Conservation (phyloP, 2,797 vertebrate species). For the Enteromius fasciolatus region DNA sequence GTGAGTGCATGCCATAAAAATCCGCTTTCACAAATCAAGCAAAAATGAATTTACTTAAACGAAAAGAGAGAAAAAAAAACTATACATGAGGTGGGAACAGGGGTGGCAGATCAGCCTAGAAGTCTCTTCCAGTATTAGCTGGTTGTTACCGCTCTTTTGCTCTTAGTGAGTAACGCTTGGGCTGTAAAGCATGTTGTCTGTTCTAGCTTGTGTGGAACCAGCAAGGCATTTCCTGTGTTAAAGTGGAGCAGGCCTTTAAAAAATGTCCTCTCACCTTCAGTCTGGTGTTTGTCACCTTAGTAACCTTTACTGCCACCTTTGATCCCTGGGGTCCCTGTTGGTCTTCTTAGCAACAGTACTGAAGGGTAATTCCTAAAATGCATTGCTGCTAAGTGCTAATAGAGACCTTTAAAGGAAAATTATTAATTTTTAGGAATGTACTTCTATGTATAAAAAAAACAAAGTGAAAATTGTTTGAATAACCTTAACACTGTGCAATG, state of each 20-base stretch:
- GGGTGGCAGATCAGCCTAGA: slow-evolving; percentile 41
- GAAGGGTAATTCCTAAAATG: not conserved
- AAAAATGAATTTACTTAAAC: slow-evolving; percentile 48
- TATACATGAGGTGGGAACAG: slow-evolving; percentile 4
- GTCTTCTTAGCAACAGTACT: slow-evolving; percentile 46
- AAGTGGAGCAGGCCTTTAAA: slow-evolving; percentile 71
- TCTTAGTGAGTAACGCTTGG: slow-evolving; percentile 67
- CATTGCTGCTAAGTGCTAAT: not conserved
- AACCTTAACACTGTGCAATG: not conserved
- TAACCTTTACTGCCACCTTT: slow-evolving; percentile 77
- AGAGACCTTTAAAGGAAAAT: not conserved
- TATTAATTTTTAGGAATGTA: not conserved
- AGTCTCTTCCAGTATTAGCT: slow-evolving; percentile 53
- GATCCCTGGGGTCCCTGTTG: slow-evolving; percentile 65
- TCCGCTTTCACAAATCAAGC: slow-evolving; percentile 42
- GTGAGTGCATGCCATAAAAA: slow-evolving; percentile 53
- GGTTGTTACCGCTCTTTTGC: slow-evolving; percentile 41
- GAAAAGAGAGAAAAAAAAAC: slow-evolving; percentile 18
- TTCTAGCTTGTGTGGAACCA: slow-evolving; percentile 74
- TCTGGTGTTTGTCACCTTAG: slow-evolving; percentile 68
- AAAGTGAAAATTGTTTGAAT: not conserved
- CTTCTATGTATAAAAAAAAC: not conserved
- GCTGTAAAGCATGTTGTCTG: slow-evolving; percentile 74
- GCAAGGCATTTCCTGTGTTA: slow-evolving; percentile 80
- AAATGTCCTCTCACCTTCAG: slow-evolving; percentile 69